phyloP scores from a whole-genome alignment of 2,888 invertebrate species.

The Apamea epomidion region DNA sequence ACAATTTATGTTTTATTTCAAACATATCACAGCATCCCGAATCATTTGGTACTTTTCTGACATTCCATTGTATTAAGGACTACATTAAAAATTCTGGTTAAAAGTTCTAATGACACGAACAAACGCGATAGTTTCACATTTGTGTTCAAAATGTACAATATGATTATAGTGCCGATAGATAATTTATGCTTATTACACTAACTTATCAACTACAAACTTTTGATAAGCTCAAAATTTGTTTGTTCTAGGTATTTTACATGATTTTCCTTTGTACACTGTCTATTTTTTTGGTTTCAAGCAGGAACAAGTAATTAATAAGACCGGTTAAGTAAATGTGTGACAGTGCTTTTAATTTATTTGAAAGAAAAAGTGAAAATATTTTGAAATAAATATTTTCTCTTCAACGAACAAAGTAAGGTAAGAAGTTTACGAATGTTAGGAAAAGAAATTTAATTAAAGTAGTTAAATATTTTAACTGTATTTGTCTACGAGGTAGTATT shows the following conservation, averaged over 20 bases:
- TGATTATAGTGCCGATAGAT: conserved; percentile 49
- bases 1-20: conserved; percentile 70
- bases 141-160: conserved; percentile 42
- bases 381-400: conserved; percentile 24
- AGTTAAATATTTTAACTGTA: conserved; percentile 40
- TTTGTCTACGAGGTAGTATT: conserved; percentile 61
- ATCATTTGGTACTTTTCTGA: conserved; percentile 69
- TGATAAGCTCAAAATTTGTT: conserved; percentile 69
- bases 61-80: conserved; percentile 55
- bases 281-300: conserved; percentile 77
- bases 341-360: conserved; percentile 42
- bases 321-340: conserved; percentile 51
- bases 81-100: conserved; percentile 48
- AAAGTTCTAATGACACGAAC: conserved; percentile 49
- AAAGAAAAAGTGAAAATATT: conserved; percentile 23
- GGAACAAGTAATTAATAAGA: conserved; percentile 71
- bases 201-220: conserved; percentile 65
- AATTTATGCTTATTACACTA: conserved; percentile 51
- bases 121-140: conserved; percentile 48
- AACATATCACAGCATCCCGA: conserved; percentile 80
- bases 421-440: conserved; percentile 11
- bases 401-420: neutral
- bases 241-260: conserved; percentile 73
- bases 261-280: conserved; percentile 68
- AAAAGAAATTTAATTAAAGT: conserved; percentile 16